These are phyloP conservation scores for Dasypolia templi DNA, from an alignment of 2,888 invertebrate species.

Conservation along the genomic window DNA sequence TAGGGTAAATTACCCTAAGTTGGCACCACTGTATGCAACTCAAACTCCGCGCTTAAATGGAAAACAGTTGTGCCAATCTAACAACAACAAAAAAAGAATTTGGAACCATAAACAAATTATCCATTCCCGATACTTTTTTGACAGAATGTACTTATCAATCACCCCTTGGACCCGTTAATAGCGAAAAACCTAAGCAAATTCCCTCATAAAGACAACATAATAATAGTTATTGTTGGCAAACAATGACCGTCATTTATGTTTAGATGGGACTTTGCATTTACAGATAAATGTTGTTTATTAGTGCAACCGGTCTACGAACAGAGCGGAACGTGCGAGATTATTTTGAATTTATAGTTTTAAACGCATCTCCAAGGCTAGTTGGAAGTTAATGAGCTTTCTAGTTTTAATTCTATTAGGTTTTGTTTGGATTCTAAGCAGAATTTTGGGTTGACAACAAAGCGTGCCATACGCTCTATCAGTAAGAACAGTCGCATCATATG, in stretches of 20 bases:
- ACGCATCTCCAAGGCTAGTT: constrained; percentile 23
- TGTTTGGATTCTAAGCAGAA: constrained; percentile 4
- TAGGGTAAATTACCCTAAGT: too few relatives aligned
- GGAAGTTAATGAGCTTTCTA: constrained; percentile 26
- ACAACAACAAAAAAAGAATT: too few relatives aligned
- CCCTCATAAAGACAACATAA: constrained; percentile 18
- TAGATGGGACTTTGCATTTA: constrained; percentile 26
- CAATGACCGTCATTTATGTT: constrained; percentile 21
- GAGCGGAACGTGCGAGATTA: constrained; percentile 23
- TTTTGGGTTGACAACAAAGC: not conserved
- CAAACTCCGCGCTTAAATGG: too few relatives aligned
- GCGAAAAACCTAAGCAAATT: too few relatives aligned
- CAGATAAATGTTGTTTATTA: constrained; percentile 44
- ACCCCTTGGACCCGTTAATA: too few relatives aligned
- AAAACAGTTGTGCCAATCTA: too few relatives aligned
- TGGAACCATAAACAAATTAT: too few relatives aligned
- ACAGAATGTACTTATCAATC: too few relatives aligned
- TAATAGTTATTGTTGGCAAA: constrained; percentile 31
- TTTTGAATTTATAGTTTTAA: constrained; percentile 28
- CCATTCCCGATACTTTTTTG: too few relatives aligned
- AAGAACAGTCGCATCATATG: not conserved
- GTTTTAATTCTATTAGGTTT: constrained; percentile 7
- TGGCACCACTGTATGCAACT: too few relatives aligned
- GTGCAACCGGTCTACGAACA: constrained; percentile 1
- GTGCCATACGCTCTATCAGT: not conserved